These are phyloP conservation scores for Serrognathus titanus DNA, from an alignment of 2,888 invertebrate genomes.

Conservation along the genomic window DNA sequence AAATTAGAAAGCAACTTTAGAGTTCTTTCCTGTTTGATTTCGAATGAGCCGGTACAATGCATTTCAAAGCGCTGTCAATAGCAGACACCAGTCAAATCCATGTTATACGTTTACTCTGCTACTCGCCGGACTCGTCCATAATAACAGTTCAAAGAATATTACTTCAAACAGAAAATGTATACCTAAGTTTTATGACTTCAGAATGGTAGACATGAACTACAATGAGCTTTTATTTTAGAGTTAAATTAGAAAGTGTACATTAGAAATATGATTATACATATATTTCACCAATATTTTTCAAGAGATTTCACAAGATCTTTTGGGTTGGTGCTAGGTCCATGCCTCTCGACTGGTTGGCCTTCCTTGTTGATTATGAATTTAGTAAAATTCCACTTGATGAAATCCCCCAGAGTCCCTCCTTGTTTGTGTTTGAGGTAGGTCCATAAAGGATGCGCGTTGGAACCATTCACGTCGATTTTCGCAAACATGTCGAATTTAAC, in stretches of 20 bases:
- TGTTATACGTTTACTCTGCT: background rate
- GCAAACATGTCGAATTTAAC: conserved; percentile 71
- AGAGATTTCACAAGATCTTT: conserved; percentile 7
- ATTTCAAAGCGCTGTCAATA: conserved; percentile 3
- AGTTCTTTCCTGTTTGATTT: background rate
- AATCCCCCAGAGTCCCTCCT: conserved; percentile 55
- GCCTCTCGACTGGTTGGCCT: conserved; percentile 67
- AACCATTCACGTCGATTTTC: conserved; percentile 70
- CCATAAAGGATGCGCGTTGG: conserved; percentile 63
- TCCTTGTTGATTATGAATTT: conserved; percentile 78
- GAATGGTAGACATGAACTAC: too few relatives aligned
- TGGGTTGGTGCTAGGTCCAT: conserved; percentile 50
- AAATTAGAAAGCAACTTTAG: background rate
- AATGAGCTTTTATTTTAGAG: too few relatives aligned
- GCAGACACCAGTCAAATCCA: background rate
- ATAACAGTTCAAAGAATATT: background rate
- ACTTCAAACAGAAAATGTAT: background rate
- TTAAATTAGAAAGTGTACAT: too few relatives aligned
- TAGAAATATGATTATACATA: too few relatives aligned
- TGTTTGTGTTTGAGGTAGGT: conserved; percentile 61
- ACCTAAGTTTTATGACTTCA: too few relatives aligned
- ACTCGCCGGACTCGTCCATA: background rate
- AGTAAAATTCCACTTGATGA: conserved; percentile 87
- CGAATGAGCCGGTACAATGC: conserved; percentile 1
- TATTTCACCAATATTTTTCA: conserved; percentile 7